Base-by-base conservation (phyloP, 2,113 vertebrate species). In the Xiphias gladius region DNA sequence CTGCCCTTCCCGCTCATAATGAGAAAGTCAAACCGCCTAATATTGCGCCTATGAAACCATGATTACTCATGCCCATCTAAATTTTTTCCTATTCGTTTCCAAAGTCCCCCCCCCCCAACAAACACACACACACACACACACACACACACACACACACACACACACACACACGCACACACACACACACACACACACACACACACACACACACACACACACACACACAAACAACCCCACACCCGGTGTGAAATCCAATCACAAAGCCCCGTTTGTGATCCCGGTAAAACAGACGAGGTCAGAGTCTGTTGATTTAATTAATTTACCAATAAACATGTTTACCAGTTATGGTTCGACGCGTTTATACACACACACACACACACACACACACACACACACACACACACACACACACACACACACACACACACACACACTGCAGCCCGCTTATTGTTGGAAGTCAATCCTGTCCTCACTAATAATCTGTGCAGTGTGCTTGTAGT, bases 1-100 rank as follows among this genome's bases (percentile, higher is more conserved):
- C 78, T 88, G 90, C 86, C 87, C 88, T 88, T 91, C 88, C 87
- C 75, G 83, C 90, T 92, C 90, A 89, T 93, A 86, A 91, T 90
- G 90, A 92, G 87, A 88, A 91, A 89, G 89, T 91, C 91, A 89
- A 90, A 82, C 67, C 73, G 77, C 77, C 84, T 85, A 84, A 91
- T 83, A 86, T 83, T 76, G 83, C 30, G 77, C 82, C 62, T 73
- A 76, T 85, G 80, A 83, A 88, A 84, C 37, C 83, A 83, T 39
- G 77, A 83, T 86, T 66, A 55, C 84, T 43, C 79, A 80, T 76
- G 64, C 86, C 79, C 85, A 79, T 86, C 48, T 61, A 24, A 19
- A 19, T 32, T 20, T 10, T 24, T 6, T n/a, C 35, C 52, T 55
- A 14, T 62, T 48, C 22, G 13, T 35, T 62, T 58, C 22, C 50